A percentile compares a stretch with the other conserved stretches of the same genome.
These are phyloP conservation scores for Hestina assimilis DNA, from an alignment of 1,140 invertebrate genomes.

Conservation along the genomic window DNA sequence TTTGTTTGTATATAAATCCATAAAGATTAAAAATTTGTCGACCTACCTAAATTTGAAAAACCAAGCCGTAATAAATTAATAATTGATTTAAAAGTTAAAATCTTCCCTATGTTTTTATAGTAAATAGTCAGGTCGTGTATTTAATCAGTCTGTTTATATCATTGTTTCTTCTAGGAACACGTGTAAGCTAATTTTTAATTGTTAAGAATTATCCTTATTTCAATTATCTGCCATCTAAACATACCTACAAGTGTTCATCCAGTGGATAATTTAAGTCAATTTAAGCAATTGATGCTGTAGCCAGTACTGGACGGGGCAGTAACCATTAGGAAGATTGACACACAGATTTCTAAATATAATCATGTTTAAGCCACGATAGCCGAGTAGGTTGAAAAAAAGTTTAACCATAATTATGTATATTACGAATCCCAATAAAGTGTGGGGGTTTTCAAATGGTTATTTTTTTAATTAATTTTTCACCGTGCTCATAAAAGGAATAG, in stretches of 20 bases:
- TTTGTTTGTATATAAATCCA: too few species aligned
- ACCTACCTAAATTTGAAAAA: too few species aligned
- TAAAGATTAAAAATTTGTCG: too few species aligned
- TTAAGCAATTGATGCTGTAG: slow-evolving; percentile 60
- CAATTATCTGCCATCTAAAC: slow-evolving; percentile 34
- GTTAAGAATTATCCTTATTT: slow-evolving; percentile 49
- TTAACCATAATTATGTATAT: too few species aligned
- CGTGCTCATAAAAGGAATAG: too few species aligned
- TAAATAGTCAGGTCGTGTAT: too few species aligned
- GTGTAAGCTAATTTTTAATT: slow-evolving; percentile 20
- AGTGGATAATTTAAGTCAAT: slow-evolving; percentile 64
- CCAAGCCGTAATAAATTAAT: too few species aligned
- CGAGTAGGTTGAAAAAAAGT: neutral
- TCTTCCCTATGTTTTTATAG: too few species aligned
- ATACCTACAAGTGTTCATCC: slow-evolving; percentile 33
- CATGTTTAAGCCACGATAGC: neutral
- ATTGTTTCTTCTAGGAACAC: slow-evolving; percentile 14
- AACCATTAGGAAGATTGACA: slow-evolving; percentile 6
- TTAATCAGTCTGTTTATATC: neutral
- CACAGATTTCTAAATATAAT: neutral
- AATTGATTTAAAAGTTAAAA: too few species aligned
- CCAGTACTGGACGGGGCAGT: neutral
- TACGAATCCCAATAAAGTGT: too few species aligned
- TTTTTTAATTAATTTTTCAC: too few species aligned
- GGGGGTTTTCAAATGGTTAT: too few species aligned